A percentile compares a stretch with the other conserved stretches of the same genome.
Evolutionary conservation across 2,113 vertebrate species (phyloP).

Genomic region (Vulpes lagopus): DNA sequence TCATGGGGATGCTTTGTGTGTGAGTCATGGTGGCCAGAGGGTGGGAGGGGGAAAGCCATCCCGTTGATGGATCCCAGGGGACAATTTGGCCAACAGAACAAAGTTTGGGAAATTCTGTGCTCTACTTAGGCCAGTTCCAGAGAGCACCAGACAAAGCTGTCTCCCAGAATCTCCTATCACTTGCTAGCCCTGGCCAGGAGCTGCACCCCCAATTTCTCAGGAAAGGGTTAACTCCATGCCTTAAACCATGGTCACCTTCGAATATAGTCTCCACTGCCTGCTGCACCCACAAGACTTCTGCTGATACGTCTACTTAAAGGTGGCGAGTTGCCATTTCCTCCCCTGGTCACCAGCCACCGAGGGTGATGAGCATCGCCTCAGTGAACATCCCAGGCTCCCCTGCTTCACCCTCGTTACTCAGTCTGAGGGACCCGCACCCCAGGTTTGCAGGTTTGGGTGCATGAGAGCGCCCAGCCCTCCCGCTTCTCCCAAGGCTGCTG

Average conservation of each 20-base stretch:
- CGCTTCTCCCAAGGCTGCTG: accelerated
- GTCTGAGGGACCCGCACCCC: accelerated
- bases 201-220: neutral
- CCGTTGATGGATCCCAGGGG: neutral
- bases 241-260: accelerated
- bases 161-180: neutral
- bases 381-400: too few relatives aligned
- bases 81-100: neutral
- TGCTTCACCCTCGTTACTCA: accelerated
- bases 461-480: accelerated
- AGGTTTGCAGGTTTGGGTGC: accelerated
- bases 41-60: neutral
- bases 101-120: neutral
- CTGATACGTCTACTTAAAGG: accelerated
- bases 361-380: accelerated
- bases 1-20: neutral
- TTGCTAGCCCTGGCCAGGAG: too few relatives aligned
- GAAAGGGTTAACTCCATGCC: accelerated
- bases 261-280: accelerated
- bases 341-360: accelerated
- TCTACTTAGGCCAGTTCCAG: neutral
- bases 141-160: too few relatives aligned
- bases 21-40: neutral
- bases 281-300: accelerated
- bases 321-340: accelerated